Base-by-base conservation (phyloP, 2,888 invertebrate genomes). In the Agapostemon virescens region DNA sequence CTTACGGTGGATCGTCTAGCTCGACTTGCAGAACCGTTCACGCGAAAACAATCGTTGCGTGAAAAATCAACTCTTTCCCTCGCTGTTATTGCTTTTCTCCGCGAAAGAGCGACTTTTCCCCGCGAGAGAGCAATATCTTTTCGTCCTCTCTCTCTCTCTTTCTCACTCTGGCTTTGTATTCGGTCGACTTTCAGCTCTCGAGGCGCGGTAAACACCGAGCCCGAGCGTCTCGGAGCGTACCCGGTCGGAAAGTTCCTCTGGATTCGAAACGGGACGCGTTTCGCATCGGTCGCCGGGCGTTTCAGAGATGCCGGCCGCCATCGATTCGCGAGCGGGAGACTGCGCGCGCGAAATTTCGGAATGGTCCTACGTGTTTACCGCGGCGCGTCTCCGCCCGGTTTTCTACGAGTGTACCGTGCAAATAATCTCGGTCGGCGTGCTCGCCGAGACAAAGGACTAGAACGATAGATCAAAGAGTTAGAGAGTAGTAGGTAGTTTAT, bases 391-490 rank as follows among this genome's bases (percentile, higher is more conserved):
- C 55, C 38, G 40, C 61, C 20, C 20, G 33, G 30, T 20, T 36
- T 33, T 70, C 33, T 69, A 68, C 61, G 78, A 42, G 63, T 33
- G 36, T 63, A 36, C 42, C 77, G 52, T 69, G 66, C 49, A 36
- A 49, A 70, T 38, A 36, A 11, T 36, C 36, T 20, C 63, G 36
- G n/a, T 9, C 45, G 63, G 64, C 38, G 38, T 40, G 68, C 36
- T 69, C 40, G 30, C 58, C 69, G 66, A 74, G 73, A 80, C 72
- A 69, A 79, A 64, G 72, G 52, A 61, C 55, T 61, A 40, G 70
- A 81, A 74, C 69, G 72, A 67, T 52, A 73, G 82, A 81, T 81
- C 69, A 70, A 72, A 77, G 79, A 78, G 63, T 61, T 58, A 61
- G 61, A 55, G 55, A 30, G 30, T 33, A 61, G 33, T 61, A 61